Percentiles rank a stretch among this genome's conserved stretches.
phyloP scores from a whole-genome alignment of 1,140 invertebrate genomes.

The Watersipora subatra region DNA sequence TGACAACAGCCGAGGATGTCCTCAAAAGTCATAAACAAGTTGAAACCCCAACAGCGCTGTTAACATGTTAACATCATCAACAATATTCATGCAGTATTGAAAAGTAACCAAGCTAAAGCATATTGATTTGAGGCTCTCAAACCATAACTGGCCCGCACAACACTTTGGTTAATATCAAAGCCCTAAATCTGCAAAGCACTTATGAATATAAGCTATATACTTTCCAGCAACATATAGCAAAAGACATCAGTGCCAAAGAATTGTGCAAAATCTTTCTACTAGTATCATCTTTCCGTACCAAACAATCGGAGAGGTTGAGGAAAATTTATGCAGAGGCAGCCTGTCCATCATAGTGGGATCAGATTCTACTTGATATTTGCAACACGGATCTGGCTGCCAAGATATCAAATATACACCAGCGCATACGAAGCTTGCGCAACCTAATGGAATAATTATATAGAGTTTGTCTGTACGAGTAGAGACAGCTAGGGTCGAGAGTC shows the following conservation, averaged over 20 bases:
- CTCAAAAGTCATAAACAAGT: too few species aligned
- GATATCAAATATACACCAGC: slow-evolving; percentile 69
- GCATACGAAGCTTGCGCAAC: slow-evolving; percentile 57
- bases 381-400: slow-evolving; percentile 83
- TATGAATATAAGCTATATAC: slow-evolving; percentile 45
- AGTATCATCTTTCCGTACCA: slow-evolving; percentile 55
- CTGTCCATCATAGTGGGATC: slow-evolving; percentile 45
- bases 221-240: slow-evolving; percentile 53
- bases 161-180: too few species aligned
- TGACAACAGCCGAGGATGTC: too few species aligned
- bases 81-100: too few species aligned
- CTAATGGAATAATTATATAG: slow-evolving; percentile 57
- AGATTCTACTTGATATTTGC: slow-evolving; percentile 66
- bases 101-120: too few species aligned
- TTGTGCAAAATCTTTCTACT: slow-evolving; percentile 57
- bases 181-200: neutral
- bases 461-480: slow-evolving; percentile 41
- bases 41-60: too few species aligned
- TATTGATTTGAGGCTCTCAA: too few species aligned
- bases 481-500: slow-evolving; percentile 56
- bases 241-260: slow-evolving; percentile 51
- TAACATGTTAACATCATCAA: too few species aligned
- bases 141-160: too few species aligned
- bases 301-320: slow-evolving; percentile 53
- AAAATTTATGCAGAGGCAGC: slow-evolving; percentile 51